Base-by-base conservation (phyloP, 2,888 invertebrate species). In the Rotaria magnacalcarata region DNA sequence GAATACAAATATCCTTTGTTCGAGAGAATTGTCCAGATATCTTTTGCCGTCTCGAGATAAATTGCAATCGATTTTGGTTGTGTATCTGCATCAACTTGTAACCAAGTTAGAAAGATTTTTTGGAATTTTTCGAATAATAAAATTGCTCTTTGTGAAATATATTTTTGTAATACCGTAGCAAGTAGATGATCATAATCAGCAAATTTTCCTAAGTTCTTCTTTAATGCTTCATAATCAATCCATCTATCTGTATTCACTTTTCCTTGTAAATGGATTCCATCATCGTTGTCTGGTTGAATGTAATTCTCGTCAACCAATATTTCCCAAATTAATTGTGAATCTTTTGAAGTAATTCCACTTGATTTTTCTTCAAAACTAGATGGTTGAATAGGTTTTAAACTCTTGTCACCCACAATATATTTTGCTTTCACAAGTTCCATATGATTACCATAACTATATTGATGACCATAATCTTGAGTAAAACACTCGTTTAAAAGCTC, bases 361-460 rank as follows among this genome's bases (percentile, higher is more conserved):
- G 74, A 74, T 27, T 34, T 34, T 74, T 8, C 74, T 27, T 74
- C 16, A 74, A 74, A 74, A 6, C 34, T 34, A 8, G 8, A 34
- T 19, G 74, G 74, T 74, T 74, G 74, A 74, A 74, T 74, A 41
- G 74, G 74, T 74, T 74, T 74, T n/a, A 74, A 34, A 41, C 19
- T 41, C 41, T 43, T 56, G 19, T 84, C 24, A 84, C 84, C 84
- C 10, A 85, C 27, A 50, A 85, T 52, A 74, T 85, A 85, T 52
- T 85, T 85, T 74, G 85, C 67, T 27, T 85, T 85, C 11, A 85
- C 67, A 52, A 85, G 85, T 74, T 85, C 85, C 43, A 67, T 67
- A 24, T 85, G 47, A 74, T 67, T 47, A 34, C 85, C 85, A 74
- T 85, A 85, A 50, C 74, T 74, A 52, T 85, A 85, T 41, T 85